Evolutionary conservation across 2,797 vertebrate genomes (phyloP), one percentile per base, ranked within the genome.

Genomic region (Cyclura pinguis): DNA sequence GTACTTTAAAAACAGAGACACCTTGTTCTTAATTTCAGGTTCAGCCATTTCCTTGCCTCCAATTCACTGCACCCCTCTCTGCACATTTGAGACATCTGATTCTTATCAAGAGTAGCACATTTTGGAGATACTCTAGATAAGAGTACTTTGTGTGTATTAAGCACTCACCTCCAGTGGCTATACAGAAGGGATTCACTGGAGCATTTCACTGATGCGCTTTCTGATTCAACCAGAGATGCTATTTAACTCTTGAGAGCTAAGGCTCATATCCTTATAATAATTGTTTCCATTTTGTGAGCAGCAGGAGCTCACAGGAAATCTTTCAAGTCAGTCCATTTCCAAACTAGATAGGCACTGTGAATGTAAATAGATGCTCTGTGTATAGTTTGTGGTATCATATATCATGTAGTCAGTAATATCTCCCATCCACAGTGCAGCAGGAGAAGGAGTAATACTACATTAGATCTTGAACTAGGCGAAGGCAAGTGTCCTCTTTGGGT

Each of bases 261-360:
- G 89, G 50, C n/a, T 80, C 76, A 90, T 90, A 80, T 85, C 35
- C 83, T 62, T 80, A 80, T 89, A 89, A 89, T 85, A 89, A 89
- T 80, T 85, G 76, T 85, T 90, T 59, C 27, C 52, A 72, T 90
- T 85, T 85, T 59, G 35, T 72, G 85, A 90, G 83, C 84, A 80
- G 35, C 83, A 85, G 84, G 76, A 80, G 64, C 72, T 85, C 59
- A 38, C 62, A 77, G 81, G 50, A 35, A 50, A 67, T 24, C 10
- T 85, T 80, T 90, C 35, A 57, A 59, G 47, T 77, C 72, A 38
- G 35, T 12, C 22, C 32, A 35, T 85, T 90, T 35, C 76, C 76
- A 85, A 85, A 80, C 76, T 59, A 76, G 27, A 90, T 85, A n/a
- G 12, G 24, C 57, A 69, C 35, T n/a, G 50, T 42, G 52, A 4